Conservation (phyloP, 35 echinoderm and acorn worm species). For the Acanthaster planci region DNA sequence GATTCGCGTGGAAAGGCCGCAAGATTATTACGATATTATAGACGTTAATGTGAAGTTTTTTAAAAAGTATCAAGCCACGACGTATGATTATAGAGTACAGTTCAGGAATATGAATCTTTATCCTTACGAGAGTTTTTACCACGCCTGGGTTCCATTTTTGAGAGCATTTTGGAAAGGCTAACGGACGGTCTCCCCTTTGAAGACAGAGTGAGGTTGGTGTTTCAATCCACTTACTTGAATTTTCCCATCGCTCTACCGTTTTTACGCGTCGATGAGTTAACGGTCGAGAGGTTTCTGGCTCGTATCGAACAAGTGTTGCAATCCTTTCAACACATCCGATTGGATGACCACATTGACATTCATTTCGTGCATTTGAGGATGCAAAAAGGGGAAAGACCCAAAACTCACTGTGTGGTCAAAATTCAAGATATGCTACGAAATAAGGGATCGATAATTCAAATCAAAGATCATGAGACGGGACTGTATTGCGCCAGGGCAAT, state of each 20-base stretch:
- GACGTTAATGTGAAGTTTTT: slow-evolving; percentile 18
- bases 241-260: slow-evolving; percentile 50
- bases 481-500: slow-evolving; percentile 64
- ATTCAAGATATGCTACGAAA: neutral
- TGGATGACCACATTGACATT: slow-evolving; percentile 26
- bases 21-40: slow-evolving; percentile 33
- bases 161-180: slow-evolving; percentile 26
- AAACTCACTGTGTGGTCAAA: too few relatives aligned
- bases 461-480: slow-evolving; percentile 30
- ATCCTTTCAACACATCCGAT: slow-evolving; percentile 38
- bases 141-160: slow-evolving; percentile 3
- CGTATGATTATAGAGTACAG: slow-evolving; percentile 27
- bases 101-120: slow-evolving; percentile 28
- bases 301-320: slow-evolving; percentile 51
- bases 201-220: slow-evolving; percentile 40
- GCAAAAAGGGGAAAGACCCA: slow-evolving; percentile 14
- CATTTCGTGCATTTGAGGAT: slow-evolving; percentile 54
- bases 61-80: slow-evolving; percentile 45
- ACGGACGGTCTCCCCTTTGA: slow-evolving; percentile 10
- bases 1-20: neutral
- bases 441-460: neutral
- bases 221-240: slow-evolving; percentile 34
- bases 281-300: slow-evolving; percentile 37
- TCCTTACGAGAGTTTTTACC: neutral
- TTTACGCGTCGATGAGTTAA: slow-evolving; percentile 30